Conservation (phyloP, 2,888 invertebrate genomes). For the Parthenolecanium corni region DNA sequence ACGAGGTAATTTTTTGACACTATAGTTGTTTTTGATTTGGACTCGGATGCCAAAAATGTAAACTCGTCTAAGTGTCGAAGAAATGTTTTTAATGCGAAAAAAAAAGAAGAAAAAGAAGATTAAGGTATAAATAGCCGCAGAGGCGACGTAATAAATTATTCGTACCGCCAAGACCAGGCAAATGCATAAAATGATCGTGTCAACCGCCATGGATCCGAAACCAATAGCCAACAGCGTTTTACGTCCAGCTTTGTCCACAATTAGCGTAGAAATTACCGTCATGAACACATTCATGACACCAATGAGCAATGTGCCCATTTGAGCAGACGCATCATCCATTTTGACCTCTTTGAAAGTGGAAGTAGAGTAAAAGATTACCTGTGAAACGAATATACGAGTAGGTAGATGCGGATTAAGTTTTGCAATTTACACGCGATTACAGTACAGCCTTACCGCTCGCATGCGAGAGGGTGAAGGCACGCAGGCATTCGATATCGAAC, state of each 20-base stretch:
- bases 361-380: conserved; percentile 71
- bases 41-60: too few species aligned
- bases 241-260: conserved; percentile 72
- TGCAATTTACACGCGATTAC: background rate
- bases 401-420: background rate
- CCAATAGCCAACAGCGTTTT: conserved; percentile 69
- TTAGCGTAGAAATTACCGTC: conserved; percentile 66
- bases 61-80: too few species aligned
- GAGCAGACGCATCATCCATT: conserved; percentile 49
- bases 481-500: too few species aligned
- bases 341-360: conserved; percentile 62
- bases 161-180: conserved; percentile 45
- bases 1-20: too few species aligned
- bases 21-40: too few species aligned
- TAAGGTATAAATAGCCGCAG: too few species aligned
- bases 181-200: conserved; percentile 55
- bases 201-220: conserved; percentile 64
- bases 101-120: too few species aligned
- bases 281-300: conserved; percentile 75
- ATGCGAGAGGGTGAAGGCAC: background rate
- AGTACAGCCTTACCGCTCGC: background rate
- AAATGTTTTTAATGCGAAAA: too few species aligned
- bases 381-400: conserved; percentile 12
- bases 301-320: conserved; percentile 73
- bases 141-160: too few species aligned